Percentiles rank a stretch among this genome's conserved stretches.
These are phyloP conservation scores for Caenorhabditis macrosperma DNA, from an alignment of 2,888 invertebrate genomes.

Conservation along the genomic window DNA sequence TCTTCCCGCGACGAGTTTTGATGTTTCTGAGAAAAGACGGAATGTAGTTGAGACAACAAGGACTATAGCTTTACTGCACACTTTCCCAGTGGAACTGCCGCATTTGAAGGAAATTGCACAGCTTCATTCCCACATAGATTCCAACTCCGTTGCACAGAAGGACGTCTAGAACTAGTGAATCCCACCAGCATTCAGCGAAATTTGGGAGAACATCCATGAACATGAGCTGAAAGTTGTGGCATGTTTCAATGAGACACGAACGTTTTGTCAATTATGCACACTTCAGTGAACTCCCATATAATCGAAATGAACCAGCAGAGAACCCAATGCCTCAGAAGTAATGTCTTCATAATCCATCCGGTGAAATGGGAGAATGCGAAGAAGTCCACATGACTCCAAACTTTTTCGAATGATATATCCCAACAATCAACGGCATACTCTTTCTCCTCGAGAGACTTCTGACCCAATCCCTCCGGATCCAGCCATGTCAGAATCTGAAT, in stretches of 20 bases:
- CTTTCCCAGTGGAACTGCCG: slow-evolving; percentile 99
- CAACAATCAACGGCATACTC: slow-evolving; percentile 97
- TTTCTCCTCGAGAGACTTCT: slow-evolving; percentile 75
- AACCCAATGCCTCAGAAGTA: slow-evolving; percentile 94
- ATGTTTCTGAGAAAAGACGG: slow-evolving; percentile 86
- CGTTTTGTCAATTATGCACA: slow-evolving; percentile 71
- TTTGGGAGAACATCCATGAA: slow-evolving; percentile 79
- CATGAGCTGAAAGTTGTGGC: slow-evolving; percentile 67
- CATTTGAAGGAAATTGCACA: slow-evolving; percentile 96
- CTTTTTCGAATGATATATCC: slow-evolving; percentile 89
- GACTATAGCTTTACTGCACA: slow-evolving; percentile 85
- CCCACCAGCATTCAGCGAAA: slow-evolving; percentile 93
- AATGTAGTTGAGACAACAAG: background rate
- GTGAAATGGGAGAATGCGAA: slow-evolving; percentile 97
- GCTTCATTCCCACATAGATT: slow-evolving; percentile 94
- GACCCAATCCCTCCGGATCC: slow-evolving; percentile 86
- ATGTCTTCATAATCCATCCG: slow-evolving; percentile 93
- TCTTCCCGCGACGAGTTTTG: slow-evolving; percentile 94
- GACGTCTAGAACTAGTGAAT: slow-evolving; percentile 94
- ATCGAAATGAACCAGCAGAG: slow-evolving; percentile 98
- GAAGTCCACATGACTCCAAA: slow-evolving; percentile 95
- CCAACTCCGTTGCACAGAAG: slow-evolving; percentile 96
- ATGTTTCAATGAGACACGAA: background rate
- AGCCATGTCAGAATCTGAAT: slow-evolving; percentile 91
- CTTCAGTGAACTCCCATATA: slow-evolving; percentile 99